Conservation (phyloP, 2,797 vertebrate genomes). For the Xenopus petersii region DNA sequence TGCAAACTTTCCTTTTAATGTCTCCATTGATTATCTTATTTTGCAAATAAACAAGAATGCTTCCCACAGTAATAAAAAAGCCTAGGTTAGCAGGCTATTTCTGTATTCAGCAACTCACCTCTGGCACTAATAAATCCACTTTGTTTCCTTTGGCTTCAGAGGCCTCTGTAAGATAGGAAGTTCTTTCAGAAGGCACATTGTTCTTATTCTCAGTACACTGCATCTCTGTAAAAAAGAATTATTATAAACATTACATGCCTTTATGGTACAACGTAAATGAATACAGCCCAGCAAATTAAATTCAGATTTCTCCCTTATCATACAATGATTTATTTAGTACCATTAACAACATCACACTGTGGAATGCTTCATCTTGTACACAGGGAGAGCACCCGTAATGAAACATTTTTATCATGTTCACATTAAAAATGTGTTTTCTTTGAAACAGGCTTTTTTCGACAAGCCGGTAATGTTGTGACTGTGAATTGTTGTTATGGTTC, state of each 20-base stretch:
- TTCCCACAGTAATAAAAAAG: constrained; percentile 8
- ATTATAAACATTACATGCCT: constrained; percentile 44
- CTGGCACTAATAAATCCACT: constrained; percentile 24
- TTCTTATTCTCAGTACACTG: constrained; percentile 25
- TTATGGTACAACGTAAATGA: constrained; percentile 46
- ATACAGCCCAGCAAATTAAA: constrained; percentile 47
- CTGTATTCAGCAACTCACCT: constrained; percentile 18
- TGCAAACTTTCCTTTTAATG: too few relatives aligned
- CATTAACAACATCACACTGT: constrained; percentile 46
- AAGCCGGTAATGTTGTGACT: constrained; percentile 24
- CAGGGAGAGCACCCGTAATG: constrained; percentile 33
- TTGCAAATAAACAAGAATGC: background rate
- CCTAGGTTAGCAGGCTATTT: constrained; percentile 17
- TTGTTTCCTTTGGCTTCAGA: constrained; percentile 12
- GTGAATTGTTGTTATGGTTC: constrained; percentile 14
- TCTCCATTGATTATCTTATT: too few relatives aligned
- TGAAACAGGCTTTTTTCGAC: constrained; percentile 33
- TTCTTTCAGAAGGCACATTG: constrained; percentile 20
- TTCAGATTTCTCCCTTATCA: constrained; percentile 48
- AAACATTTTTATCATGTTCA: constrained; percentile 46
- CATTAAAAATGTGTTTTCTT: constrained; percentile 40
- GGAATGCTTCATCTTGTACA: constrained; percentile 33
- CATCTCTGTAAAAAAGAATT: constrained; percentile 35
- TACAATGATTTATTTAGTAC: constrained; percentile 45
- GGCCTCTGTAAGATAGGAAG: constrained; percentile 18